phyloP scores from a whole-genome alignment of 2,113 vertebrate genomes.

The Sorex araneus region DNA sequence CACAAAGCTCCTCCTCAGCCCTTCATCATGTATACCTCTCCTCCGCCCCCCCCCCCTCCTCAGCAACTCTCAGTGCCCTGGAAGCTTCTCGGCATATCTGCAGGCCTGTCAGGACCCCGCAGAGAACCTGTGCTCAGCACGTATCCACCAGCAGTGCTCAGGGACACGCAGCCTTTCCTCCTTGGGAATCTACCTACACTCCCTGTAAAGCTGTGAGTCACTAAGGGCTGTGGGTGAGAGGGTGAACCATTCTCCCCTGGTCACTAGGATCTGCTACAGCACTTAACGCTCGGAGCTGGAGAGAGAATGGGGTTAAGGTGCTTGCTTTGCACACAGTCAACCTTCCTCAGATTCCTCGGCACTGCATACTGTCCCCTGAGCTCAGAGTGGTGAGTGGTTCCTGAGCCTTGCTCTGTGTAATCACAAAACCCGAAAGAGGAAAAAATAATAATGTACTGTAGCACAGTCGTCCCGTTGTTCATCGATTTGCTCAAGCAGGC shows the following conservation, averaged over 20 bases:
- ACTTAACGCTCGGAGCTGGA: background rate
- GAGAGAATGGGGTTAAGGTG: background rate
- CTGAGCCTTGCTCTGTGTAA: no score
- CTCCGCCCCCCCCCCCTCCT: no score
- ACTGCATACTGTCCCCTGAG: no score
- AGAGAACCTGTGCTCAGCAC: rapidly evolving
- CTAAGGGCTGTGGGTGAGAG: background rate
- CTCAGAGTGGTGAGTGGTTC: no score
- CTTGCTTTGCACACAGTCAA: no score
- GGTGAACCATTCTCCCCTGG: background rate
- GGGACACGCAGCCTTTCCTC: rapidly evolving
- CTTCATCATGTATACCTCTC: no score
- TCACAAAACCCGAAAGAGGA: no score
- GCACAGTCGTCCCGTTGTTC: no score
- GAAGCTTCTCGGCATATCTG: background rate
- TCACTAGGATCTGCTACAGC: background rate
- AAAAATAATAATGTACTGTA: no score
- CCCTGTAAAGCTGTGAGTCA: background rate
- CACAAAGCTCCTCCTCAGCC: background rate
- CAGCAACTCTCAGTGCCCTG: rapidly evolving
- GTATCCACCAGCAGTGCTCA: no score
- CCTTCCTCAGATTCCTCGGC: no score
- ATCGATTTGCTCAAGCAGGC: no score
- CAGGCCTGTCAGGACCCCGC: rapidly evolving
- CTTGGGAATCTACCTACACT: background rate